phyloP scores from a whole-genome alignment of 37 sponge, comb jelly and placozoan genomes.

The Agelas oroides region DNA sequence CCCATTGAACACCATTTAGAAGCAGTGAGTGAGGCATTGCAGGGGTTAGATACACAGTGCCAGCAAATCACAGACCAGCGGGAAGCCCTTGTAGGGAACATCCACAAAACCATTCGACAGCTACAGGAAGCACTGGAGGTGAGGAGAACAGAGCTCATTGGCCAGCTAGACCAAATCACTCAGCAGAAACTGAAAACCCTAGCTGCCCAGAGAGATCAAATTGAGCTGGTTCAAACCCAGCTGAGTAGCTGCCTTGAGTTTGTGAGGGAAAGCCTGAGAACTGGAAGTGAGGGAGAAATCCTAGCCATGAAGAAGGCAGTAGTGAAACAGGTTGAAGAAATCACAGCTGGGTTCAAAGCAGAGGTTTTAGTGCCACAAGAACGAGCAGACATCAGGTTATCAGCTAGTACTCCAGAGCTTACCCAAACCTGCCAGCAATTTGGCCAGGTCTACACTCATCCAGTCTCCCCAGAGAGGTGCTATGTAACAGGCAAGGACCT shows the following conservation, averaged over 20 bases:
- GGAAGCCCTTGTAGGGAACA: too few species aligned
- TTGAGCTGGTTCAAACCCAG: constrained; percentile 19
- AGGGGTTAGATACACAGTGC: too few species aligned
- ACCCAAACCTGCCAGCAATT: not conserved
- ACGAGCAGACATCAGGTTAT: not conserved
- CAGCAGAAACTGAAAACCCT: constrained; percentile 5
- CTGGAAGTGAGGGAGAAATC: constrained; percentile 9
- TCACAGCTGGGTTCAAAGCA: not conserved
- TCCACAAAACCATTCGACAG: too few species aligned
- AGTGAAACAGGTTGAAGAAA: constrained; percentile 7
- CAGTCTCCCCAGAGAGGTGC: too few species aligned
- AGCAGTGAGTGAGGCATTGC: too few species aligned
- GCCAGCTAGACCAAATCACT: not conserved
- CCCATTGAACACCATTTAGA: too few species aligned
- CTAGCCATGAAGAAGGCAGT: constrained; percentile 22
- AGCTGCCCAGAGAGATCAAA: not conserved
- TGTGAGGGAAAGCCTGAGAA: constrained; percentile 8
- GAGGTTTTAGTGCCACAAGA: not conserved
- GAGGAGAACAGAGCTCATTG: constrained; percentile 1
- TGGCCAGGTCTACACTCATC: not conserved
- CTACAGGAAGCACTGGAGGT: constrained; percentile 12
- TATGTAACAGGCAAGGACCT: not conserved
- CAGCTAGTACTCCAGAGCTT: not conserved
- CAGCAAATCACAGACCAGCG: too few species aligned
- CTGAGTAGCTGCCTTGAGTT: not conserved